Evolutionary conservation across 2,888 invertebrate species (phyloP), one percentile per base, ranked within the genome.

Genomic region (Orchesella flavescens): DNA sequence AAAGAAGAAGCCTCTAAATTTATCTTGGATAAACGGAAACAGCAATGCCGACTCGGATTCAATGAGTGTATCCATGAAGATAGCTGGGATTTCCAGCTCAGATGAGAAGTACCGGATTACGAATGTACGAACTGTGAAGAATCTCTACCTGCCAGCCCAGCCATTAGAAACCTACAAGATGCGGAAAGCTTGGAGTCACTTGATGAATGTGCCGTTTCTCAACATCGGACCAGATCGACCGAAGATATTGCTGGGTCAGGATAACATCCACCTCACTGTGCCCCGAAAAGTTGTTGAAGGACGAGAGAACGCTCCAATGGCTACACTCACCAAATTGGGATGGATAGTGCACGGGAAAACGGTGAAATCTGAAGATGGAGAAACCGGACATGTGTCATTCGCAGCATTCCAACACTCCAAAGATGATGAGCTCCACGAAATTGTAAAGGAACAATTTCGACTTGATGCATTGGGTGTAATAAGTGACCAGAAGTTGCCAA

Each of bases 321-420:
- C 65, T 1, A 46, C 74, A 1, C 3, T 19, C 10, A 75, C 81
- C 1, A 55, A 46, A 34, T 23, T 81, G 43, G 81, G 81, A 7
- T 81, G 81, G 81, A 53, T 68, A 5, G 10, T 81, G 0, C 81
- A 81, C 23, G 81, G 81, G 5, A 34, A 34, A 7, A 34, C 7
- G 7, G n/a, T n/a, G n/a, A n/a, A n/a, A n/a, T 34, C 34, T 34
- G 34, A n/a, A n/a, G n/a, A n/a, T n/a, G n/a, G n/a, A n/a, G n/a
- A n/a, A n/a, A n/a, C n/a, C 7, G 34, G 34, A 34, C 34, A 34
- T 34, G 34, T 34, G 7, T 34, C 34, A 7, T 34, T 34, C 7
- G 34, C 34, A n/a, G n/a, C n/a, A n/a, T n/a, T n/a, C n/a, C n/a
- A n/a, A n/a, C n/a, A n/a, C n/a, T n/a, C n/a, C n/a, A n/a, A n/a